Base-by-base conservation (phyloP, 2,888 invertebrate genomes). In the Lasioglossum marginatum region DNA sequence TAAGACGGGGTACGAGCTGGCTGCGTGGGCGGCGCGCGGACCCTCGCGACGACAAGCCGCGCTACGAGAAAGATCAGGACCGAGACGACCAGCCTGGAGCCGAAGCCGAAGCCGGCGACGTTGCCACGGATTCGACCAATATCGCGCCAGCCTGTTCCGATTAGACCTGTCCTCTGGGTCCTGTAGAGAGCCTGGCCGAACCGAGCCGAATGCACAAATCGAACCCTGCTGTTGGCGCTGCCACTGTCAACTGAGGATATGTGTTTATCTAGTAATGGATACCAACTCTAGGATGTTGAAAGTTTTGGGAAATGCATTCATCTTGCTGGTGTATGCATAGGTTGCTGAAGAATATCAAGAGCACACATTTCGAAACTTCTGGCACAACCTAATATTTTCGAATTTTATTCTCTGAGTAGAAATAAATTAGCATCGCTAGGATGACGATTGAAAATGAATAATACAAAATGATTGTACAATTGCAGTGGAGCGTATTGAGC, bases 11-110 rank as follows among this genome's bases (percentile, higher is more conserved):
- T 72, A 76, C 85, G 80, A 77, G 80, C 37, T 83, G 81, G 77
- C 88, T 77, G 90, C 90, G 90, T 91, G 90, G 90, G 91, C 90
- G 90, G 89, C 73, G 87, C 48, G 81, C 48, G 70, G 83, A 81
- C 77, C 84, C 75, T 82, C 79, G 71, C 74, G 77, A 81, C 86
- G 81, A 89, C 83, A 73, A 82, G 70, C 74, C n/a, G 60, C 72
- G 45, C 31, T 45, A 23, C 48, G 66, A 37, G 63, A 63, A 75
- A 37, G 83, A 71, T 75, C 83, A 31, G 57, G 48, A 57, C 60
- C 43, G 4, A 72, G 77, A 83, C 72, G 72, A 72, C 72, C 34
- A 75, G 75, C n/a, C 52, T 80, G 82, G 68, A 73, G 60, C 63
- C 68, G 74, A 34, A 74, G 68, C n/a, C 75, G 82, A 68, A 76